phyloP scores from a whole-genome alignment of 2,888 invertebrate species.

The Malachius bipustulatus region DNA sequence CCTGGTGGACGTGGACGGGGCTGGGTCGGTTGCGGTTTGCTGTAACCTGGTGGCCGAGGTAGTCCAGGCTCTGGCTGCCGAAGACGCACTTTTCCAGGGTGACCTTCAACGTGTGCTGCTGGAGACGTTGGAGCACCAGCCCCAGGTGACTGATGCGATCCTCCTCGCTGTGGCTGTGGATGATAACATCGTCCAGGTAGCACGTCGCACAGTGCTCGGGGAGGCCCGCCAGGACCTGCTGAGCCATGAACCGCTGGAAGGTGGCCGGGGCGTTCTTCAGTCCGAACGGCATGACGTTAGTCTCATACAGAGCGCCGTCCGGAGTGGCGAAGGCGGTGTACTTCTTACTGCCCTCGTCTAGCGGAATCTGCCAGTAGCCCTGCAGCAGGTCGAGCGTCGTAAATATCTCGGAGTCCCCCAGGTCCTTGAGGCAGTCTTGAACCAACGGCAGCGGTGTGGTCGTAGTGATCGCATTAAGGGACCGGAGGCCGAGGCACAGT shows the following conservation, averaged over 20 bases:
- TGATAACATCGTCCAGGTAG: too few species aligned
- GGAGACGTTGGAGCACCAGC: background rate
- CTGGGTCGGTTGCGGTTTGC: background rate
- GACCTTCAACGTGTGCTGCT: background rate
- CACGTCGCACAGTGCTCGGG: background rate
- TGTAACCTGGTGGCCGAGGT: background rate
- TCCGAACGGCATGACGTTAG: too few species aligned
- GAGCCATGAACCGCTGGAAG: conserved; percentile 1
- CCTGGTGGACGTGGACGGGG: background rate
- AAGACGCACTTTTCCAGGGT: background rate
- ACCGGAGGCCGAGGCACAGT: conserved; percentile 10
- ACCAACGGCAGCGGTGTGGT: conserved; percentile 12
- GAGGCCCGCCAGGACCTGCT: conserved; percentile 1
- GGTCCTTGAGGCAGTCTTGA: conserved; percentile 11
- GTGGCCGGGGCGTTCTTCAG: too few species aligned
- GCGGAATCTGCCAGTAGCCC: conserved; percentile 16
- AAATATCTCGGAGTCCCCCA: conserved; percentile 11
- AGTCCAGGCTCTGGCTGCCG: background rate
- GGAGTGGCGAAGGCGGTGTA: conserved; percentile 14
- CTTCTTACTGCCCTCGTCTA: conserved; percentile 7
- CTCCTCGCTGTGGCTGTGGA: background rate
- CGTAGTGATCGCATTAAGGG: conserved; percentile 8
- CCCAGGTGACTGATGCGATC: background rate
- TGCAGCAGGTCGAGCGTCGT: conserved; percentile 11
- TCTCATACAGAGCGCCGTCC: too few species aligned